Conservation (phyloP, 2,113 vertebrate genomes). For the Paraplagusia blochii region DNA sequence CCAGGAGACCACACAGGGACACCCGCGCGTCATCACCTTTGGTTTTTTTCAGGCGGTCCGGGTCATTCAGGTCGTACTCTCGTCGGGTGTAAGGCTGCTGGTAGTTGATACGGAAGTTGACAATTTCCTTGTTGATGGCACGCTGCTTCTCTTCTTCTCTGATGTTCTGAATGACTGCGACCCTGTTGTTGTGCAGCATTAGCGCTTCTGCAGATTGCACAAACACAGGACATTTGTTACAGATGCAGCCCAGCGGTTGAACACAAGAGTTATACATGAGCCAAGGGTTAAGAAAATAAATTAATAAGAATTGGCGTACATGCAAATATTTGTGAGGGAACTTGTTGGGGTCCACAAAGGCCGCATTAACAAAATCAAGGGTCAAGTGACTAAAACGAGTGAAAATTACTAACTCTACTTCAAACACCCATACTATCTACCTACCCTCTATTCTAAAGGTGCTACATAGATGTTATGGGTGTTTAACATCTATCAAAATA, state of each 20-base stretch:
- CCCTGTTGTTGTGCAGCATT: conserved; percentile 69
- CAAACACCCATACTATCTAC: too few species aligned
- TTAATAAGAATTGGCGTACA: too few species aligned
- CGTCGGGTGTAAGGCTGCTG: conserved; percentile 76
- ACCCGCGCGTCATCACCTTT: conserved; percentile 56
- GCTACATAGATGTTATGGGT: too few species aligned
- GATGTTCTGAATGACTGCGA: conserved; percentile 67
- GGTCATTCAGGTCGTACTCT: conserved; percentile 82
- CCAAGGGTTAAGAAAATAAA: too few species aligned
- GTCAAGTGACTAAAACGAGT: too few species aligned
- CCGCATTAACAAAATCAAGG: too few species aligned
- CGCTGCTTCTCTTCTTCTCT: conserved; percentile 65
- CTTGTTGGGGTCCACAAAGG: too few species aligned
- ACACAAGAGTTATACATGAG: background rate
- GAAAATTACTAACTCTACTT: too few species aligned
- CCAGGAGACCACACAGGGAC: conserved; percentile 81
- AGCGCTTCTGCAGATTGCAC: conserved; percentile 37
- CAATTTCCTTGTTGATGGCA: conserved; percentile 62
- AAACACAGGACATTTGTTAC: background rate
- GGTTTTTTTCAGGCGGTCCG: conserved; percentile 65
- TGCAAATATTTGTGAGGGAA: too few species aligned
- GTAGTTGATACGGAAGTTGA: conserved; percentile 68
- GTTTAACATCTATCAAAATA: too few species aligned
- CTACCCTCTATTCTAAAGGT: too few species aligned
- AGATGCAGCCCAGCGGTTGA: background rate